A percentile compares a stretch with the other conserved stretches of the same genome.
Conservation (phyloP, 2,797 vertebrate genomes). For the Taenioides sp. region DNA sequence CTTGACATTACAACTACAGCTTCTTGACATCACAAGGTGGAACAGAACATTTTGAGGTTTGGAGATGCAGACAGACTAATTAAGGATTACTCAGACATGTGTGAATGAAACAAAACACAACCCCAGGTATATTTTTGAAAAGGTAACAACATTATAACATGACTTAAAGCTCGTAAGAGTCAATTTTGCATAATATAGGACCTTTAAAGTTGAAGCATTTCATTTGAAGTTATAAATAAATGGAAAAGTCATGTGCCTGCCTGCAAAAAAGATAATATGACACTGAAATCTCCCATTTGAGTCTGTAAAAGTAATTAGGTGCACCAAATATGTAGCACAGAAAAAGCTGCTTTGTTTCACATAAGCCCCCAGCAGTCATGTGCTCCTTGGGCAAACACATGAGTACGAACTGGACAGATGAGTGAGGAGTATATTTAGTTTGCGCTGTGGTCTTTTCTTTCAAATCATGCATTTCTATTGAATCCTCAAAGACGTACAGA, state of each 20-base stretch:
- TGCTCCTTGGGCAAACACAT: conserved; percentile 47
- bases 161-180: too few species aligned
- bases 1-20: too few species aligned
- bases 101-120: too few species aligned
- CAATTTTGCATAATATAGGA: too few species aligned
- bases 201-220: conserved; percentile 17
- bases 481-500: conserved; percentile 32
- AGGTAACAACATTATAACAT: too few species aligned
- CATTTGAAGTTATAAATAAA: conserved; percentile 19
- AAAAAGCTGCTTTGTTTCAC: conserved; percentile 58
- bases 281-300: conserved; percentile 18
- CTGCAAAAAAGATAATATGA: conserved; percentile 26
- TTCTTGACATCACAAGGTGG: too few species aligned
- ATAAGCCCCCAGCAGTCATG: conserved; percentile 39
- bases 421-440: conserved; percentile 19
- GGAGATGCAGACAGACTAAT: too few species aligned
- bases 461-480: conserved; percentile 36
- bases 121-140: too few species aligned
- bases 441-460: conserved; percentile 18
- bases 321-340: conserved; percentile 45
- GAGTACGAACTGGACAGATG: conserved; percentile 28
- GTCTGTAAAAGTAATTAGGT: conserved; percentile 38
- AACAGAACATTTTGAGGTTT: too few species aligned
- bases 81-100: too few species aligned
- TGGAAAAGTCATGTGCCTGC: conserved; percentile 29